Percentiles rank a stretch among this genome's conserved stretches.
phyloP scores from a whole-genome alignment of 2,888 invertebrate genomes.

The Ecdyonurus torrentis region DNA sequence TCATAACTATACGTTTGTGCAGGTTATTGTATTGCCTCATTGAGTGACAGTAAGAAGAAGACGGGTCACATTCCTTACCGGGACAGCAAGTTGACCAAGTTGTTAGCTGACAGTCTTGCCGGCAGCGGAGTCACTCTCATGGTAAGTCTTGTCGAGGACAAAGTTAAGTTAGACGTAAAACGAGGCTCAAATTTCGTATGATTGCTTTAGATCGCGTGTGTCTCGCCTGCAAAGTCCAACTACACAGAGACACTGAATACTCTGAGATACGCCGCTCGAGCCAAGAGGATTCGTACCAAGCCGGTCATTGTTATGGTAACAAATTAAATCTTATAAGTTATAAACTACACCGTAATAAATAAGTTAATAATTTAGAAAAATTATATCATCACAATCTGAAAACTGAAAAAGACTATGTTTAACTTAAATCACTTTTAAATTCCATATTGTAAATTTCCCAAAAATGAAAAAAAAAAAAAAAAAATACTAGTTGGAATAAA shows the following conservation, averaged over 20 bases:
- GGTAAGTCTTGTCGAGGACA: no score
- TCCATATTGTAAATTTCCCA: no score
- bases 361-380: background rate
- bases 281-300: constrained; percentile 83
- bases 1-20: constrained; percentile 17
- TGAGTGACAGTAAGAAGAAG: constrained; percentile 61
- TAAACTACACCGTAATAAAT: no score
- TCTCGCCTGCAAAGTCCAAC: constrained; percentile 77
- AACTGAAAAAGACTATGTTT: background rate
- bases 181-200: constrained; percentile 5
- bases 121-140: constrained; percentile 89
- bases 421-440: no score
- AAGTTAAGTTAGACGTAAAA: no score
- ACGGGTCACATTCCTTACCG: constrained; percentile 82
- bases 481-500: no score
- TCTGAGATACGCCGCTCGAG: constrained; percentile 76
- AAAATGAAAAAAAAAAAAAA: no score
- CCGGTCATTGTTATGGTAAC: constrained; percentile 87
- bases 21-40: constrained; percentile 89
- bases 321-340: no score
- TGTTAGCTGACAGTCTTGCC: constrained; percentile 81
- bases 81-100: constrained; percentile 85
- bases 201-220: constrained; percentile 74
- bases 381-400: background rate
- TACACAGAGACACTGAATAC: constrained; percentile 80